These are phyloP conservation scores for Oncopeltus fasciatus DNA, from an alignment of 1,140 invertebrate genomes.

Conservation along the genomic window DNA sequence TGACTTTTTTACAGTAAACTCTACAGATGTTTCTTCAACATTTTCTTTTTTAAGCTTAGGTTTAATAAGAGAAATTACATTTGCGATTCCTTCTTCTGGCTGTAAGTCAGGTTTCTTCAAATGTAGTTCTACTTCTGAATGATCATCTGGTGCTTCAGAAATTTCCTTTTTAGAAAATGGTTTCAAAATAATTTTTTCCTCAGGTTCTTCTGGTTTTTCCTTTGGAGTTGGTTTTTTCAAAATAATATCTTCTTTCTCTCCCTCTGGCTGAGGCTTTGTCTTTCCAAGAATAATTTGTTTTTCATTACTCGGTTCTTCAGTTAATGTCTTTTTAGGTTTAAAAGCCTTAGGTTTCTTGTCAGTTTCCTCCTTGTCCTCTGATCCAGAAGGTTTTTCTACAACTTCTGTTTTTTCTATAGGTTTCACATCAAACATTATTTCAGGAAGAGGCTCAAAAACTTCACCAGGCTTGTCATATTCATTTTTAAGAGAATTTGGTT, in stretches of 20 bases:
- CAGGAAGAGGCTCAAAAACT: background rate
- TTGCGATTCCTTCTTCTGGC: background rate
- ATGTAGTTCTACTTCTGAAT: conserved; percentile 14
- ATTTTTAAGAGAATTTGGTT: background rate
- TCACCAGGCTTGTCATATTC: background rate
- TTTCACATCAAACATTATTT: background rate
- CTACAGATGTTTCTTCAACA: background rate
- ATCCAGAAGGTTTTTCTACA: conserved; percentile 24
- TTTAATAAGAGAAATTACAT: background rate
- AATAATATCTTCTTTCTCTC: conserved; percentile 24
- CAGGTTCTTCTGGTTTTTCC: conserved; percentile 15
- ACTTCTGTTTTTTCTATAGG: background rate
- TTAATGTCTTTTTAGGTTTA: conserved; percentile 26
- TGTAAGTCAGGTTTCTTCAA: background rate
- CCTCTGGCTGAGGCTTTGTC: conserved; percentile 23
- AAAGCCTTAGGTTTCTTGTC: conserved; percentile 28
- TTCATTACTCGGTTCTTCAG: conserved; percentile 18
- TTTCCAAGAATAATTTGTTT: conserved; percentile 17
- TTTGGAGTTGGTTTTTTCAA: conserved; percentile 14
- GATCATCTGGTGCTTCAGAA: background rate
- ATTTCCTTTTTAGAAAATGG: conserved; percentile 1
- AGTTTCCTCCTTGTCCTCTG: conserved; percentile 31
- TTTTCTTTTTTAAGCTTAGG: background rate
- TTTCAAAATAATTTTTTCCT: conserved; percentile 15
- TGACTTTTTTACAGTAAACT: background rate